phyloP scores from a whole-genome alignment of 2,888 invertebrate genomes.

The Blomia tropicalis region DNA sequence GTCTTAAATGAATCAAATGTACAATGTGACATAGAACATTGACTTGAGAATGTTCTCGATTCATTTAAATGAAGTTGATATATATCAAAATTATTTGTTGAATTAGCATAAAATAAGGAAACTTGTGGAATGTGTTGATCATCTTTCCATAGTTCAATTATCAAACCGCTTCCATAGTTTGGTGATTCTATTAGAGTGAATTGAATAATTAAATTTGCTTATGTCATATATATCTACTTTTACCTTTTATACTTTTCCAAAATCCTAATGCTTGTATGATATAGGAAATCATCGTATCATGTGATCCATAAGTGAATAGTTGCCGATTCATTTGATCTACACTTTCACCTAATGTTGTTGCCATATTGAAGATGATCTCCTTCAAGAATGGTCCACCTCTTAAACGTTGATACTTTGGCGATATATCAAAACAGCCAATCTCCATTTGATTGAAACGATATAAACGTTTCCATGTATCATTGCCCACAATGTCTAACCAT shows the following conservation, averaged over 20 bases:
- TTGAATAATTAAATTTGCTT: not conserved
- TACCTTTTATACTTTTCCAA: not conserved
- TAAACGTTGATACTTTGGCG: not conserved
- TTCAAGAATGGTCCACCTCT: not conserved
- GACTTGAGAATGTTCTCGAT: not conserved
- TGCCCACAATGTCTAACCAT: constrained; percentile 17
- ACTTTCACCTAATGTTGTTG: not conserved
- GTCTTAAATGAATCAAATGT: not conserved
- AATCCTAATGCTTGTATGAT: constrained; percentile 1
- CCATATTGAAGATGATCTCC: constrained; percentile 2
- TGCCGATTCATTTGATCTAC: not conserved
- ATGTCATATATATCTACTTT: not conserved
- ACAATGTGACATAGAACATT: not conserved
- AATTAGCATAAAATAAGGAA: not conserved
- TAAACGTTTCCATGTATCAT: constrained; percentile 13
- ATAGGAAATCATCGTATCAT: constrained; percentile 1
- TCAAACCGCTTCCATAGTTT: not conserved
- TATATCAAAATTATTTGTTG: constrained; percentile 3
- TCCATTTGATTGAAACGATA: constrained; percentile 10
- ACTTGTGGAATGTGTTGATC: not conserved
- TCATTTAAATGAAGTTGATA: constrained; percentile 1
- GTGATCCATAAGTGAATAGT: not conserved
- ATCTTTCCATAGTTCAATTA: constrained; percentile 2
- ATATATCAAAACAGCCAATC: not conserved
- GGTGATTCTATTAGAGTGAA: not conserved